Base-by-base conservation (phyloP, 2,113 vertebrate genomes). In the Aegypius monachus region DNA sequence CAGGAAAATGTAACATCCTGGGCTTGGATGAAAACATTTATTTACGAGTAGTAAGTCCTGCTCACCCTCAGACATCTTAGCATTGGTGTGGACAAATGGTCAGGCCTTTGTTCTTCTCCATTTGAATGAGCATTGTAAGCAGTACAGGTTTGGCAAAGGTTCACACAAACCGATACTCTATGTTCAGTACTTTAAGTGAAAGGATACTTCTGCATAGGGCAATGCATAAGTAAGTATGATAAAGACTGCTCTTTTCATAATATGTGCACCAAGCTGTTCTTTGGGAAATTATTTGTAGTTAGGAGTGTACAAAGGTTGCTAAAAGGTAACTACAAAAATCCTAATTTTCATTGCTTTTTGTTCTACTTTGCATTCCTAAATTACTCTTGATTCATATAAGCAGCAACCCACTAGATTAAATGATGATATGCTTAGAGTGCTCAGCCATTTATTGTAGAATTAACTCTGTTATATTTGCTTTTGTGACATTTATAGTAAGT, bases 401-500 rank as follows among this genome's bases (percentile, higher is more conserved):
- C 31, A 68, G 13, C 53, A 78, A 42, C 18, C 13, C 87, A 32
- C 62, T 55, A 82, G 27, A 93, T 80, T 53, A 89, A 91, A 72
- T 45, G 48, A 65, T 65, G 19, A 38, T 83, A 25, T 29, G 11
- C 29, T 56, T 87, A 38, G n/a, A 88, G 13, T 52, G 4, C 19
- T 95, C 31, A 45, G 67, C 65, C 50, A 66, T 66, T 92, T 95
- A 42, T 56, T 3, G 20, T 70, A 38, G 56, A 84, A 94, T 79
- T 87, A 79, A 72, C 25, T 63, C n/a, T 72, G 40, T 68, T 86
- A 43, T 72, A 58, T 86, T 93, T 94, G 22, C 27, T 93, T 97
- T 95, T 93, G 66, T 97, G 92, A 95, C 85, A 95, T 96, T 96
- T 97, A 96, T 89, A 94, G 85, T 87, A 88, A 96, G 61, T 95